A percentile compares a stretch with the other conserved stretches of the same genome.
phyloP scores from a whole-genome alignment of 2,113 vertebrate genomes.

The Podarcis muralis region DNA sequence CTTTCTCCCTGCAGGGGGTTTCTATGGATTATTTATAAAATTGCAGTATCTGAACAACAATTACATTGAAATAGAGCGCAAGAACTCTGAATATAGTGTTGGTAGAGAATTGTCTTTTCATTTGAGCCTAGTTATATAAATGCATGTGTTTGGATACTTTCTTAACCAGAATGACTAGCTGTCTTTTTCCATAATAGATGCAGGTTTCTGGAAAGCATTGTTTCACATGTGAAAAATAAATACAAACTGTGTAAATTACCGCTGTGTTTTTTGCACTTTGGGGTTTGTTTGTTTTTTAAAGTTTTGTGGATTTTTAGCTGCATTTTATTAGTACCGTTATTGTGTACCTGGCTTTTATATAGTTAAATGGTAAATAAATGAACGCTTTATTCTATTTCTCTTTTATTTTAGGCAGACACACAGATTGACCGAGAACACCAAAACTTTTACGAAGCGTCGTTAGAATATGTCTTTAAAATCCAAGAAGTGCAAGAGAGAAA shows the following conservation, averaged over 20 bases:
- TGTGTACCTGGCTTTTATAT: no score
- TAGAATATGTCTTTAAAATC: conserved; percentile 98
- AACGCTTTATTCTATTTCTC: conserved; percentile 46
- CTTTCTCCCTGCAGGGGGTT: conserved; percentile 30
- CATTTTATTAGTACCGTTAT: no score
- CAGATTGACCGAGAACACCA: conserved; percentile 95
- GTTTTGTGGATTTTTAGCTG: no score
- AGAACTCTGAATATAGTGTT: conserved; percentile 27
- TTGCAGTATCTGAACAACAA: conserved; percentile 35
- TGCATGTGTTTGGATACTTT: conserved; percentile 50
- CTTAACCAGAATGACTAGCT: conserved; percentile 43
- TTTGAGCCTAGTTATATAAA: conserved; percentile 45
- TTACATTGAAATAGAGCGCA: conserved; percentile 36
- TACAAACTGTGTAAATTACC: not conserved
- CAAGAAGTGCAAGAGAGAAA: conserved; percentile 99
- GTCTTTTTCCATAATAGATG: conserved; percentile 21
- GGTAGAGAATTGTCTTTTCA: conserved; percentile 24
- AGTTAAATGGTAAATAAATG: not conserved
- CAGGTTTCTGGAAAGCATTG: conserved; percentile 2
- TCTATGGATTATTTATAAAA: conserved; percentile 34
- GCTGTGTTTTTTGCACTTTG: not conserved
- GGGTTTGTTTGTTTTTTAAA: no score
- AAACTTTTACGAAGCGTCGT: conserved; percentile 94
- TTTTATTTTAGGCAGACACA: conserved; percentile 84
- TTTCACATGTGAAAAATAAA: not conserved